Evolutionary conservation across 2,113 vertebrate genomes (phyloP).

Genomic region (Pungitius pungitius): DNA sequence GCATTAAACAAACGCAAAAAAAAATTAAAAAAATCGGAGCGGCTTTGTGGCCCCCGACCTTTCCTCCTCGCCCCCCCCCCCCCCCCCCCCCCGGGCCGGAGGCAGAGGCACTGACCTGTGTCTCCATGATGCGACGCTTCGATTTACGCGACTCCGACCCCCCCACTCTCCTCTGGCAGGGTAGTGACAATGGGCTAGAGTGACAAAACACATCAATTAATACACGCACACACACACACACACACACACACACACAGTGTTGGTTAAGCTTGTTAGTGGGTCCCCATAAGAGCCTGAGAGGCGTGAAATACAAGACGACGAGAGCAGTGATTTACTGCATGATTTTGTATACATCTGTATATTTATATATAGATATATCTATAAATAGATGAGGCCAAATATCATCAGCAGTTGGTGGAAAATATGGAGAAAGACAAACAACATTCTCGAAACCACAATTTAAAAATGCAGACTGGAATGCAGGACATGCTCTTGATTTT

Average conservation of each 20-base stretch:
- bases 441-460: not conserved
- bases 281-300: constrained; percentile 2
- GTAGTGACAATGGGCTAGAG: constrained; percentile 79
- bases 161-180: constrained; percentile 78
- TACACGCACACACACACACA: constrained; percentile 15
- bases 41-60: constrained; percentile 27
- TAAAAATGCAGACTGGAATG: not conserved
- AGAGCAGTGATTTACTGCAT: not conserved
- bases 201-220: constrained; percentile 41
- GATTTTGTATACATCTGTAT: not conserved
- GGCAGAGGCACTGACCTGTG: constrained; percentile 81
- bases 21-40: constrained; percentile 11
- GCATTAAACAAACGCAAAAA: constrained; percentile 25
- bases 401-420: not conserved
- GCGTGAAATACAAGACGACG: constrained; percentile 1
- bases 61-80: not conserved
- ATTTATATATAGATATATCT: not conserved
- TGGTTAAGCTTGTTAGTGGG: constrained; percentile 17
- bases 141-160: constrained; percentile 80
- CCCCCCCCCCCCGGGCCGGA: constrained; percentile 18
- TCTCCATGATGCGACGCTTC: constrained; percentile 82
- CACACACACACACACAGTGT: constrained; percentile 9
- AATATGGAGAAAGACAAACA: not conserved
- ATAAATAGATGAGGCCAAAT: not conserved
- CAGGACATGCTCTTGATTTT: not conserved